Percentiles rank a stretch among this genome's conserved stretches.
Conservation (phyloP, 2,113 vertebrate species). For the Coptodon bakossiorum region DNA sequence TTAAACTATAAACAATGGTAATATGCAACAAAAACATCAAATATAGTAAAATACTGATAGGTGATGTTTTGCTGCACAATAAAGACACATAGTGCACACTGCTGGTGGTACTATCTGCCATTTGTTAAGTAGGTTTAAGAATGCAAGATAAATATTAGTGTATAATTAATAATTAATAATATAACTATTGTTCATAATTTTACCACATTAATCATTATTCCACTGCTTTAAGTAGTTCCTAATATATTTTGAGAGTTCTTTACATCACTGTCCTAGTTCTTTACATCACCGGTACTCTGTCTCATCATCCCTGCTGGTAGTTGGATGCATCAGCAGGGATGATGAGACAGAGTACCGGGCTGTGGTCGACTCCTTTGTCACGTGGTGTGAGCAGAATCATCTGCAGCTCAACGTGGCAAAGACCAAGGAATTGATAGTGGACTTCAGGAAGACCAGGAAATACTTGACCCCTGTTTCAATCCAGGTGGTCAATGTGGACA, state of each 20-base stretch:
- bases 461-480: no score
- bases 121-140: background rate
- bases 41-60: background rate
- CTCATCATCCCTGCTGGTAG: no score
- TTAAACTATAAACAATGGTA: background rate
- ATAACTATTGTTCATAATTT: background rate
- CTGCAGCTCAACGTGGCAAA: no score
- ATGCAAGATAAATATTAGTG: background rate
- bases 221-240: background rate
- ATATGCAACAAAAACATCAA: background rate
- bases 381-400: no score
- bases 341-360: no score
- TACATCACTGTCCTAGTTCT: background rate
- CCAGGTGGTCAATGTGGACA: no score
- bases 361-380: no score
- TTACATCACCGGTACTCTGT: no score
- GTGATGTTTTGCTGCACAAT: background rate
- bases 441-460: no score
- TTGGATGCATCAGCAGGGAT: no score
- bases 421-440: no score
- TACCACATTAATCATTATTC: background rate
- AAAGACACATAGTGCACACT: background rate
- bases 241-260: background rate
- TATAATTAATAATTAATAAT: background rate
- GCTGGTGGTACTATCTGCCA: background rate